Evolutionary conservation across 2,888 invertebrate species (phyloP).

Genomic region (Criorhina ranunculi): DNA sequence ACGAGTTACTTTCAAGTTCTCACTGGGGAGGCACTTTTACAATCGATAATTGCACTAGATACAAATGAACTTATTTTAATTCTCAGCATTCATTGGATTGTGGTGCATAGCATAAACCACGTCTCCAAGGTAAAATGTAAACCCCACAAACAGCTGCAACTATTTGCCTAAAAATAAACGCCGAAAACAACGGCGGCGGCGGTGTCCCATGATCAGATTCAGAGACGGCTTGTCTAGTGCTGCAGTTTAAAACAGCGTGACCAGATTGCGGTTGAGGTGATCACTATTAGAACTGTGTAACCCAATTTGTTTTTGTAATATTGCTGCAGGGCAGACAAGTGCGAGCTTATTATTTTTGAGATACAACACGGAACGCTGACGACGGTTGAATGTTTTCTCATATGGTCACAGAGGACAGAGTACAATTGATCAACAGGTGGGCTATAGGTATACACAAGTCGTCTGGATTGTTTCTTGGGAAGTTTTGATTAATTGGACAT

Average conservation of each 20-base stretch:
- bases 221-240: conserved; percentile 64
- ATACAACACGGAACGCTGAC: conserved; percentile 42
- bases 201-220: conserved; percentile 40
- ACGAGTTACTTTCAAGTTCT: conserved; percentile 40
- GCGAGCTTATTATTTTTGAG: conserved; percentile 1
- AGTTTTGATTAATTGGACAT: conserved; percentile 62
- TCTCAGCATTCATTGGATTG: conserved; percentile 23
- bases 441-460: conserved; percentile 47
- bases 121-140: conserved; percentile 44
- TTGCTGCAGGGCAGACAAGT: conserved; percentile 47
- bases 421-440: conserved; percentile 56
- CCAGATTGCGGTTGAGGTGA: conserved; percentile 72
- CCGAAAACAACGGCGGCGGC: conserved; percentile 53
- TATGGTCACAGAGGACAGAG: conserved; percentile 3
- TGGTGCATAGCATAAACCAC: conserved; percentile 44
- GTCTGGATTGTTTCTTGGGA: conserved; percentile 42
- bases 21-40: conserved; percentile 32
- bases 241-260: conserved; percentile 63
- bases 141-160: conserved; percentile 59
- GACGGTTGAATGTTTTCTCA: conserved; percentile 39
- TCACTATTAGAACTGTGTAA: conserved; percentile 59
- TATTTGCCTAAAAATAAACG: conserved; percentile 53
- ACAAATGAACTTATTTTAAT: conserved; percentile 63
- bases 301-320: conserved; percentile 65
- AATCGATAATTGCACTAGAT: conserved; percentile 55